These are phyloP conservation scores for Rhopalosiphum maidis DNA, from an alignment of 1,140 invertebrate species.

Conservation along the genomic window DNA sequence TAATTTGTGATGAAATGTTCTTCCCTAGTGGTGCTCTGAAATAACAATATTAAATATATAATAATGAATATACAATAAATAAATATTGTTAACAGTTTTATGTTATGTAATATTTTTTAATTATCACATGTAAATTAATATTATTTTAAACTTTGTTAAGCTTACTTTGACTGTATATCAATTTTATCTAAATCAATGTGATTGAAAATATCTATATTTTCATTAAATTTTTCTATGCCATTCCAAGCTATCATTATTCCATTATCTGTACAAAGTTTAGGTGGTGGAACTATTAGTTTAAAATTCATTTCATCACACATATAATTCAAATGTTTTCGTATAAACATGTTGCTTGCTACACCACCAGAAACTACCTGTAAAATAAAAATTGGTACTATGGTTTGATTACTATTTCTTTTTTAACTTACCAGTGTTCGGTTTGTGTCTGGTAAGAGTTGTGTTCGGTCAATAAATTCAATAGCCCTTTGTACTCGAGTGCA, in stretches of 20 bases:
- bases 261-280: slow-evolving; percentile 94
- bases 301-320: slow-evolving; percentile 74
- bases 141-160: slow-evolving; percentile 29
- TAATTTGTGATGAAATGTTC: slow-evolving; percentile 67
- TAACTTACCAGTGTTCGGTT: slow-evolving; percentile 69
- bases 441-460: slow-evolving; percentile 68
- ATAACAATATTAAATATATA: slow-evolving; percentile 44
- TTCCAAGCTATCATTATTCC: slow-evolving; percentile 99
- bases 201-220: slow-evolving; percentile 64
- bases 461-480: slow-evolving; percentile 74
- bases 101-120: background rate
- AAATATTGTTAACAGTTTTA: background rate
- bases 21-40: slow-evolving; percentile 67
- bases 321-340: slow-evolving; percentile 73
- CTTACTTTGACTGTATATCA: slow-evolving; percentile 63
- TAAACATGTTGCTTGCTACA: slow-evolving; percentile 90
- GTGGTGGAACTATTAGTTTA: slow-evolving; percentile 76
- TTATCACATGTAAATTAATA: background rate
- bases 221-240: slow-evolving; percentile 79
- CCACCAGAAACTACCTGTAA: slow-evolving; percentile 89
- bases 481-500: slow-evolving; percentile 82
- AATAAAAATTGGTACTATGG: background rate
- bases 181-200: slow-evolving; percentile 66
- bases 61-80: background rate
- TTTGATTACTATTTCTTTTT: slow-evolving; percentile 4